A percentile compares a stretch with the other conserved stretches of the same genome.
Evolutionary conservation across 2,113 vertebrate species (phyloP).

Genomic region (Sclerurus mexicanus): DNA sequence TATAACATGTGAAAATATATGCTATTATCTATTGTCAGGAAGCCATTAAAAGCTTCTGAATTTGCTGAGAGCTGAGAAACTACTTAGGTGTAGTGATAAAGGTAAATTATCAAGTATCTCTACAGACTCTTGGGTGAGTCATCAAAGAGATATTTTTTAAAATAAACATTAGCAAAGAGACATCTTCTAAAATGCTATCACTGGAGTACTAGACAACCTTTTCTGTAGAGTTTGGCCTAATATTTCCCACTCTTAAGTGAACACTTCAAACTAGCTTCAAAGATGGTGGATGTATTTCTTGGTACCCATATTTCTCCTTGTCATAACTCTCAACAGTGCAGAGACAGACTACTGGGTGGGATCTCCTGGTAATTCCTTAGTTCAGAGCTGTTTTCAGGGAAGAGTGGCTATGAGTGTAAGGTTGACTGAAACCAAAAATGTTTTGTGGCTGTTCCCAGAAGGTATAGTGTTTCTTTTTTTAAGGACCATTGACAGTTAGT

Average conservation of each 20-base stretch:
- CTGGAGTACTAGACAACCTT: background rate
- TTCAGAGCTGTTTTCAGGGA: background rate
- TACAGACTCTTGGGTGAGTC: background rate
- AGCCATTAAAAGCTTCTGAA: background rate
- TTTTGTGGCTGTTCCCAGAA: background rate
- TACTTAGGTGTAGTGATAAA: background rate
- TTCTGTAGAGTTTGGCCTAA: background rate
- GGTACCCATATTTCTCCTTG: background rate
- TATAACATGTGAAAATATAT: background rate
- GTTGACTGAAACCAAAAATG: background rate
- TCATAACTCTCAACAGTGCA: background rate
- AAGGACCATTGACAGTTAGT: background rate
- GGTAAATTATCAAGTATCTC: background rate
- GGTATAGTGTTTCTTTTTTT: background rate
- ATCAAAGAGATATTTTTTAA: background rate
- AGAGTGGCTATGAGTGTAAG: background rate
- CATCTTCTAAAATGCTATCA: background rate
- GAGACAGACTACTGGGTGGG: background rate
- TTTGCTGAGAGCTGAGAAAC: background rate
- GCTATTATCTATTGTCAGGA: background rate
- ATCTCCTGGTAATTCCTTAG: background rate
- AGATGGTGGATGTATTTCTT: background rate
- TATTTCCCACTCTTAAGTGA: background rate
- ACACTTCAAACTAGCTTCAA: background rate
- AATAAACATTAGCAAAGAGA: background rate